A percentile compares a stretch with the other conserved stretches of the same genome.
phyloP scores from a whole-genome alignment of 2,888 invertebrate species.

The Phyto melanocephala region DNA sequence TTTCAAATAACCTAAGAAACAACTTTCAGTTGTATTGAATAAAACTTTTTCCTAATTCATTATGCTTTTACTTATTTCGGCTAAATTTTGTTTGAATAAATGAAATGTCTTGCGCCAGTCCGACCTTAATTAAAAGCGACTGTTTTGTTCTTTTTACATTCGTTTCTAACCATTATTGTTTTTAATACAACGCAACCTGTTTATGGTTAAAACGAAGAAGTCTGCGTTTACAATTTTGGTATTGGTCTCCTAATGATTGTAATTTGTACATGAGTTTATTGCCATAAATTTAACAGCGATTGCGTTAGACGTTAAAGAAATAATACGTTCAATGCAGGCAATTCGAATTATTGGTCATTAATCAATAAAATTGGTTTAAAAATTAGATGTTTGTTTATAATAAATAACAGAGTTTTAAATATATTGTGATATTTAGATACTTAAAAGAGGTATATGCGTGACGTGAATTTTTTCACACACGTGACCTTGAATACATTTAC shows the following conservation, averaged over 20 bases:
- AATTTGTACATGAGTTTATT: conserved; percentile 19
- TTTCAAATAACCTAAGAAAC: too few species aligned
- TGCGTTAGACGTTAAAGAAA: conserved; percentile 75
- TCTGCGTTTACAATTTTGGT: not conserved
- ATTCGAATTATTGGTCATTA: conserved; percentile 79
- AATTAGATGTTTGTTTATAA: too few species aligned
- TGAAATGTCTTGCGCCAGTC: too few species aligned
- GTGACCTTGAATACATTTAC: too few species aligned
- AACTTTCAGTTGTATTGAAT: too few species aligned
- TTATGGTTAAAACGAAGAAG: not conserved
- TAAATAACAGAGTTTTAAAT: too few species aligned
- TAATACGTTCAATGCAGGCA: conserved; percentile 76
- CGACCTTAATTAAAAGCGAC: too few species aligned
- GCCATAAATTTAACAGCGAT: conserved; percentile 20
- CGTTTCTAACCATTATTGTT: conserved; percentile 22
- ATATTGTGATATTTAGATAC: too few species aligned
- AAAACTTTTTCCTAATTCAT: too few species aligned
- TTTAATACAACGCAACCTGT: conserved; percentile 20
- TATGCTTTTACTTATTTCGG: too few species aligned
- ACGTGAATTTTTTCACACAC: too few species aligned
- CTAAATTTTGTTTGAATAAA: not conserved
- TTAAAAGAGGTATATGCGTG: too few species aligned
- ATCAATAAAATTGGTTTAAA: conserved; percentile 78
- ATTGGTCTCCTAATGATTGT: not conserved
- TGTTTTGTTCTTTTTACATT: conserved; percentile 16